Percentiles rank a stretch among this genome's conserved stretches.
Evolutionary conservation across 2,113 vertebrate genomes (phyloP).

Genomic region (Poicephalus meyeri): DNA sequence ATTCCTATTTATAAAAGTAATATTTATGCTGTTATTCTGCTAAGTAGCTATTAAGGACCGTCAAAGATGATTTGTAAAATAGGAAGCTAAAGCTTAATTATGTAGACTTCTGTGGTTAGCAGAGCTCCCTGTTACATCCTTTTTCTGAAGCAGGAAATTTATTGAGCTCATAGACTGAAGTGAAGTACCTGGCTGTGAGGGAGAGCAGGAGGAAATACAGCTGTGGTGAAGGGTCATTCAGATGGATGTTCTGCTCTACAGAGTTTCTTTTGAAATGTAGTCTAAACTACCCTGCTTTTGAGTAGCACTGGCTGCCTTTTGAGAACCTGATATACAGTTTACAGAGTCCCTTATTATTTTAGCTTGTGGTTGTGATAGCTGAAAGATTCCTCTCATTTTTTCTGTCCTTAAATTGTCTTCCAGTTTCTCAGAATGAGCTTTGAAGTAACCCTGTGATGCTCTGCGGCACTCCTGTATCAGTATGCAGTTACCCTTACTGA

Average conservation of each 20-base stretch:
- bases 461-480: background rate
- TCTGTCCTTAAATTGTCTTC: background rate
- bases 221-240: rapidly evolving
- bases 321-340: background rate
- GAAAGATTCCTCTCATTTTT: background rate
- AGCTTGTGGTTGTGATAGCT: background rate
- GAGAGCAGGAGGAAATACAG: background rate
- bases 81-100: background rate
- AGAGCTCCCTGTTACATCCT: background rate
- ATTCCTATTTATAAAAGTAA: conserved; percentile 1
- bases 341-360: background rate
- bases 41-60: conserved; percentile 18
- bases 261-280: background rate
- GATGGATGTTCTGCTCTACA: background rate
- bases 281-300: background rate
- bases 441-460: background rate
- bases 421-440: background rate
- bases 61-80: conserved; percentile 6
- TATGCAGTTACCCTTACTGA: background rate
- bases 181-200: background rate
- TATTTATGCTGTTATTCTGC: conserved; percentile 5
- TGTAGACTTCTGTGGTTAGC: background rate
- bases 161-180: background rate
- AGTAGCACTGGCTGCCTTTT: background rate
- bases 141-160: background rate